phyloP scores from a whole-genome alignment of 2,888 invertebrate genomes.

The Andrena dorsata region DNA sequence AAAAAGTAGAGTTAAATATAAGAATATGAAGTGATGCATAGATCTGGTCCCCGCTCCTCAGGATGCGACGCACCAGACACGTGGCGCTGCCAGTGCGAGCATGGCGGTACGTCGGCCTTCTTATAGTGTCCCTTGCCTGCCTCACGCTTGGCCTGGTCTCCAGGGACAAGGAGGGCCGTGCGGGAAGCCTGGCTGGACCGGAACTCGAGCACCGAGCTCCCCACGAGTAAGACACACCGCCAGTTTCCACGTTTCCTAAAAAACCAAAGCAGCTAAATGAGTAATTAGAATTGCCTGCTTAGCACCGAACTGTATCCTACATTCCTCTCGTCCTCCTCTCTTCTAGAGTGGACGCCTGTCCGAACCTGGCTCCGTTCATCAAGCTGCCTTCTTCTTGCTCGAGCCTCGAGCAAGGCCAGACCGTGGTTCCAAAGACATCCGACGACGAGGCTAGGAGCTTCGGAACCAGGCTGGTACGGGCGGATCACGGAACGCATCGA shows the following conservation, averaged over 20 bases:
- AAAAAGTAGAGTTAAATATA: background rate
- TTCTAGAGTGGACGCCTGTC: constrained; percentile 80
- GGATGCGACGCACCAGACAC: constrained; percentile 80
- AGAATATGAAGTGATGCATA: background rate
- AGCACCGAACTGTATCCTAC: too few relatives aligned
- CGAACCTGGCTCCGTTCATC: constrained; percentile 72
- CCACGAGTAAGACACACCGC: constrained; percentile 75
- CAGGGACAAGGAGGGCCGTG: constrained; percentile 80
- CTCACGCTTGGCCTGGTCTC: constrained; percentile 81
- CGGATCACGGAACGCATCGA: constrained; percentile 30
- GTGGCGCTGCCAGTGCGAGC: constrained; percentile 81
- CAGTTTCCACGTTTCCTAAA: background rate
- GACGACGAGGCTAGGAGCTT: background rate
- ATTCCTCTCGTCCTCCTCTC: background rate
- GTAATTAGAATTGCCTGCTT: too few relatives aligned
- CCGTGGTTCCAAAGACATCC: background rate
- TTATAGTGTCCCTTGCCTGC: constrained; percentile 81
- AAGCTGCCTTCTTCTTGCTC: constrained; percentile 35
- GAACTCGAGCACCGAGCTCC: constrained; percentile 81
- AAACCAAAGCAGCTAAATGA: too few relatives aligned
- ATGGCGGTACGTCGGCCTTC: constrained; percentile 81
- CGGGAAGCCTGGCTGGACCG: constrained; percentile 81
- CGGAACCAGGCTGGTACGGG: background rate
- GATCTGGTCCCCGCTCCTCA: background rate
- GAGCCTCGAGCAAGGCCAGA: constrained; percentile 24